These are phyloP conservation scores for Oryctes rhinoceros DNA, from an alignment of 1,140 invertebrate species.

Conservation along the genomic window DNA sequence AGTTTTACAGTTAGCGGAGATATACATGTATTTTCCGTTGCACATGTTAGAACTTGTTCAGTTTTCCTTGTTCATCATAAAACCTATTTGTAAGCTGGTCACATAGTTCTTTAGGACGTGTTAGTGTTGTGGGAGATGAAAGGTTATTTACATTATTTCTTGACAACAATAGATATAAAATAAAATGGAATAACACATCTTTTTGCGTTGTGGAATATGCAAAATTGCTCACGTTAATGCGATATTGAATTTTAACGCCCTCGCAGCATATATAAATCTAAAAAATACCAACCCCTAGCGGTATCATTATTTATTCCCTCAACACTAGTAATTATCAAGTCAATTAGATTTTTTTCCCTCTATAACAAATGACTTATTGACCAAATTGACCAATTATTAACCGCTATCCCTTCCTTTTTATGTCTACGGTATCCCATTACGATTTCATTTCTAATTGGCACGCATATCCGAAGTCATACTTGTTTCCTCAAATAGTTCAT, in stretches of 20 bases:
- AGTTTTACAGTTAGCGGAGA: not conserved
- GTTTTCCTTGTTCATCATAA: not conserved
- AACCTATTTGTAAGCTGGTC: not conserved
- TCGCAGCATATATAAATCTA: too few species aligned
- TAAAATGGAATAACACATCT: too few species aligned
- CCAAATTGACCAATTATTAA: slow-evolving; percentile 15
- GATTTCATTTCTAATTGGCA: not conserved
- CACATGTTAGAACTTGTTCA: not conserved
- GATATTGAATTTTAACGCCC: too few species aligned
- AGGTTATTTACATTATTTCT: not conserved
- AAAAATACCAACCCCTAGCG: too few species aligned
- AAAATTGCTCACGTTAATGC: too few species aligned
- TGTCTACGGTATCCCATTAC: not conserved
- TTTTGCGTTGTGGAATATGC: too few species aligned
- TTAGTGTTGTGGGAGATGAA: slow-evolving; percentile 14
- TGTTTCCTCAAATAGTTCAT: slow-evolving; percentile 15
- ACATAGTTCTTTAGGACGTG: not conserved
- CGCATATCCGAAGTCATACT: not conserved
- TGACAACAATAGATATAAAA: not conserved
- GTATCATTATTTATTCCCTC: not conserved
- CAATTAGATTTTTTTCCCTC: not conserved
- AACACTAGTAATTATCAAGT: slow-evolving; percentile 11
- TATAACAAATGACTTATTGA: not conserved
- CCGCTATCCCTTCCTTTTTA: not conserved
- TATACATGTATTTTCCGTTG: not conserved